phyloP scores from a whole-genome alignment of 2,888 invertebrate genomes.

The Drosophila vallismaia region DNA sequence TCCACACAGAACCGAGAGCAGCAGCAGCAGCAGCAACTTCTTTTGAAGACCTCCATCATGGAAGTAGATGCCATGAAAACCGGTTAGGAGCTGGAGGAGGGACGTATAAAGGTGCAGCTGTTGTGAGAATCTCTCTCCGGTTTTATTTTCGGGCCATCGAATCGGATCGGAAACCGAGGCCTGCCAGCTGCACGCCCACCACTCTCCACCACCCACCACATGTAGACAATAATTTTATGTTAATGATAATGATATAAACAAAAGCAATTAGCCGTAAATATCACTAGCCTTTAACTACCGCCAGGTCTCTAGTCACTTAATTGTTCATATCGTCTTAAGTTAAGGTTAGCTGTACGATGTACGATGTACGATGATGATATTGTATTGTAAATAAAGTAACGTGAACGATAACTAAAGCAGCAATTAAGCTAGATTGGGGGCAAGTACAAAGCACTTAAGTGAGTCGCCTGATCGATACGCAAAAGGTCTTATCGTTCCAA shows the following conservation, averaged over 20 bases:
- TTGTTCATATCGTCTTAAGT: conserved; percentile 50
- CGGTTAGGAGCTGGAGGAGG: conserved; percentile 51
- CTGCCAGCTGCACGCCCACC: conserved; percentile 21
- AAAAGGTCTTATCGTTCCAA: conserved; percentile 40
- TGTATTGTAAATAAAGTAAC: conserved; percentile 45
- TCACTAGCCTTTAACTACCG: conserved; percentile 37
- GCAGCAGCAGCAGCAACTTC: conserved; percentile 7
- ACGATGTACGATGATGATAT: conserved; percentile 49
- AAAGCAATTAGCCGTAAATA: conserved; percentile 28
- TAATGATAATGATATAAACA: conserved; percentile 13
- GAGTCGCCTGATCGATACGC: conserved; percentile 62
- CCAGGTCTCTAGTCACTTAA: conserved; percentile 65
- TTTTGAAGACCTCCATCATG: conserved; percentile 58
- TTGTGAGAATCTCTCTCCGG: conserved; percentile 50
- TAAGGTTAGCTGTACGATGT: conserved; percentile 40
- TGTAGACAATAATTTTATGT: conserved; percentile 10
- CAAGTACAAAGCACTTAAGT: conserved; percentile 59
- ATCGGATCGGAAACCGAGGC: conserved; percentile 17
- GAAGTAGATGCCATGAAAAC: conserved; percentile 68
- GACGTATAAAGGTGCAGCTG: conserved; percentile 14
- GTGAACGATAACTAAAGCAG: conserved; percentile 19
- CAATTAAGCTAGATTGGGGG: conserved; percentile 31
- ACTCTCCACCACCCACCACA: conserved; percentile 12
- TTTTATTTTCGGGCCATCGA: conserved; percentile 24
- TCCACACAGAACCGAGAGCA: conserved; percentile 5